Evolutionary conservation across 2,797 vertebrate species (phyloP).

Genomic region (Lerista edwardsae): DNA sequence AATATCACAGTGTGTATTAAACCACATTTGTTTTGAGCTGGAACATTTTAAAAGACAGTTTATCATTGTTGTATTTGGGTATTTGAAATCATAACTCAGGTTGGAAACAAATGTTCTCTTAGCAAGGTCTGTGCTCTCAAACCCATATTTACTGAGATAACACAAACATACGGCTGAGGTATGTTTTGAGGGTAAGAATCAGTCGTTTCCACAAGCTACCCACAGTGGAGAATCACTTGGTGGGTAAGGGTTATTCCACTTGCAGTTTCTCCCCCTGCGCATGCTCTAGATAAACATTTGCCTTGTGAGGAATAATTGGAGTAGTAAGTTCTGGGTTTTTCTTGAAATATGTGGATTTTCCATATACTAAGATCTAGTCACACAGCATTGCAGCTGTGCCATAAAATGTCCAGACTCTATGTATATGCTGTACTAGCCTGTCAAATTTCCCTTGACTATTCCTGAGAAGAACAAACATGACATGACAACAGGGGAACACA

Average conservation of each 20-base stretch:
- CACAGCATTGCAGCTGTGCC: not conserved
- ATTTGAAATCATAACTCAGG: not conserved
- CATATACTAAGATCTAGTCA: not conserved
- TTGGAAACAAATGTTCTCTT: not conserved
- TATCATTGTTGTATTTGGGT: not conserved
- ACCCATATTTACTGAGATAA: not conserved
- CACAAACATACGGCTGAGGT: not conserved
- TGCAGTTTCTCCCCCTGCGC: too few species aligned
- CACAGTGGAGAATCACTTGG: too few species aligned
- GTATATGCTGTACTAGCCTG: too few species aligned
- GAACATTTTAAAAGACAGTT: not conserved
- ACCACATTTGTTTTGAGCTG: not conserved
- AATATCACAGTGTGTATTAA: not conserved
- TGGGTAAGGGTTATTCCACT: not conserved
- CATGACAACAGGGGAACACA: too few species aligned
- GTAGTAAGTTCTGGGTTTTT: too few species aligned
- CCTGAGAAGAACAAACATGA: too few species aligned
- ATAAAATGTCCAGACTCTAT: not conserved
- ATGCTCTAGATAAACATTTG: not conserved
- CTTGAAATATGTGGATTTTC: not conserved
- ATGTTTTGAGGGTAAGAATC: not conserved
- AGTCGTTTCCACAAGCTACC: not conserved
- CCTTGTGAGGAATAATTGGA: not conserved
- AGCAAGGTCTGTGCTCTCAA: not conserved
- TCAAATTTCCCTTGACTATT: too few species aligned